These are phyloP conservation scores for Sebastes taczanowskii DNA, from an alignment of 2,797 vertebrate genomes.

Conservation along the genomic window DNA sequence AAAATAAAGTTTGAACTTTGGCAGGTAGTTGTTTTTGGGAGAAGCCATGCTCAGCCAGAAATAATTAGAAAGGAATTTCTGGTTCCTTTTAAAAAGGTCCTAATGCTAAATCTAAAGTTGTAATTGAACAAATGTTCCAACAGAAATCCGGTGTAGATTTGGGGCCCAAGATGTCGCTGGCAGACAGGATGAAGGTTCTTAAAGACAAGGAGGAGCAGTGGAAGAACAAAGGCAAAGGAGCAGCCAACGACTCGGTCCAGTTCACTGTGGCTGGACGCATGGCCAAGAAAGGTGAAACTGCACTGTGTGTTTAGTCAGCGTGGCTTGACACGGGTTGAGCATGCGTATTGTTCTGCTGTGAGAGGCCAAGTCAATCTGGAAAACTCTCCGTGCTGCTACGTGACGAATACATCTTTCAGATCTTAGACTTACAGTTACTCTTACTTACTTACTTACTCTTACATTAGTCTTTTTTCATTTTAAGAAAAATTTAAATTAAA, in stretches of 20 bases:
- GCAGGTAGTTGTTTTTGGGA: not conserved
- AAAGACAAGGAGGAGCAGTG: constrained; percentile 85
- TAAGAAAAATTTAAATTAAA: not conserved
- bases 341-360: not conserved
- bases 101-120: not conserved
- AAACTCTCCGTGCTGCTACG: not conserved
- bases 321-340: not conserved
- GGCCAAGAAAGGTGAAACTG: constrained; percentile 80
- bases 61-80: not conserved
- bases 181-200: constrained; percentile 83
- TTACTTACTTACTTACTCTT: no score
- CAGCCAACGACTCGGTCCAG: constrained; percentile 85
- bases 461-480: no score
- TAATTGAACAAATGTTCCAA: constrained; percentile 26
- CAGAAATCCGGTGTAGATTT: constrained; percentile 76
- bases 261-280: constrained; percentile 87
- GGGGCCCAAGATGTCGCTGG: constrained; percentile 79
- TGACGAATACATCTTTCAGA: not conserved
- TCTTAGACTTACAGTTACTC: not conserved
- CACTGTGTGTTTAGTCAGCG: not conserved
- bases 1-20: constrained; percentile 4
- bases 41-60: not conserved
- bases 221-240: constrained; percentile 84
- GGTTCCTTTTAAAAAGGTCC: not conserved
- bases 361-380: not conserved